Percentiles rank a stretch among this genome's conserved stretches.
phyloP scores from a whole-genome alignment of 2,797 vertebrate genomes.

The Danio kyathit region DNA sequence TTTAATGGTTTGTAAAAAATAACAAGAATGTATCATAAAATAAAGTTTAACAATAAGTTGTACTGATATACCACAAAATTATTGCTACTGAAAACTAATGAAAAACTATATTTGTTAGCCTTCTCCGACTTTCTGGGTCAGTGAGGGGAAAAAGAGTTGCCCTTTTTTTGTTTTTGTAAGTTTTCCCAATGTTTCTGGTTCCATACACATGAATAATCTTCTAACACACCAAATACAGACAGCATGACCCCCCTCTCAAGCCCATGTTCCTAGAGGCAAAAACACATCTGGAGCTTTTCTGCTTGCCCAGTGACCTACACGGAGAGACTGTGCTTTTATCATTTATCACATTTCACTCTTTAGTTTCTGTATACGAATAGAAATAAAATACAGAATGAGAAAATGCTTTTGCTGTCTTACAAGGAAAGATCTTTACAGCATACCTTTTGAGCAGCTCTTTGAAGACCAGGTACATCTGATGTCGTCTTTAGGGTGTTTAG shows the following conservation, averaged over 20 bases:
- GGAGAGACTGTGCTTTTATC: constrained; percentile 29
- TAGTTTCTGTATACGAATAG: constrained; percentile 13
- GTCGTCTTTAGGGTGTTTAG: constrained; percentile 32
- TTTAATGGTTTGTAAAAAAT: too few species aligned
- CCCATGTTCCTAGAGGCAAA: constrained; percentile 29
- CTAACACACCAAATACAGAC: constrained; percentile 13
- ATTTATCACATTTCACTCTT: constrained; percentile 30
- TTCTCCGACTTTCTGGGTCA: neutral
- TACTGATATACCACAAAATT: too few species aligned
- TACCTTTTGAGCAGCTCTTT: constrained; percentile 39
- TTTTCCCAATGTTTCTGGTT: constrained; percentile 29
- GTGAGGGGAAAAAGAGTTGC: neutral
- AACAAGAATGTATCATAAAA: too few species aligned
- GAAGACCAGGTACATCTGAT: constrained; percentile 11
- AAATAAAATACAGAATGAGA: constrained; percentile 20
- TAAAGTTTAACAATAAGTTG: too few species aligned
- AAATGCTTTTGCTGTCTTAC: constrained; percentile 35
- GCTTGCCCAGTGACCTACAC: constrained; percentile 20
- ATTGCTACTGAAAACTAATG: too few species aligned
- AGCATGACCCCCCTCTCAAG: constrained; percentile 18
- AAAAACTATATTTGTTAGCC: neutral
- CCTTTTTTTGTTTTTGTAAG: constrained; percentile 2
- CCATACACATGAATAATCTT: neutral
- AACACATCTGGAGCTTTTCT: constrained; percentile 41
- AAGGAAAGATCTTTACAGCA: constrained; percentile 27